These are phyloP conservation scores for Lagopus leucura DNA, from an alignment of 2,113 vertebrate species.

Conservation along the genomic window DNA sequence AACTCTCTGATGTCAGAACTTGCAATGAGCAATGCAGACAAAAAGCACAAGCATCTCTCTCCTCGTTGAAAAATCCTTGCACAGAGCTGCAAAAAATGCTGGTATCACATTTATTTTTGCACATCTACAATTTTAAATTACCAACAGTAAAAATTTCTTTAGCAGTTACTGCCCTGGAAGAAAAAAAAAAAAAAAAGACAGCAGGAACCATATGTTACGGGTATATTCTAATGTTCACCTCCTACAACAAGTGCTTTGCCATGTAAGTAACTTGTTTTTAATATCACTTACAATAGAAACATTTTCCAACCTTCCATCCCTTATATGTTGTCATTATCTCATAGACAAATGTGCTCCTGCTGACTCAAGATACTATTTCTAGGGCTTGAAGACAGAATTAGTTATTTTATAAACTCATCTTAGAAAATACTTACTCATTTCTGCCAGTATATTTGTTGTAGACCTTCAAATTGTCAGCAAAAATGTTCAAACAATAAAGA, in stretches of 20 bases:
- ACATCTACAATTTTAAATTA: not conserved
- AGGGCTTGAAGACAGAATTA: not conserved
- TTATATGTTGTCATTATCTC: not conserved
- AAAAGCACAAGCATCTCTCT: not conserved
- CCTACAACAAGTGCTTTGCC: not conserved
- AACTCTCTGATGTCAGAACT: not conserved
- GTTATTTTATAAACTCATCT: not conserved
- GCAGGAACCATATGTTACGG: not conserved
- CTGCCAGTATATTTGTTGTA: not conserved
- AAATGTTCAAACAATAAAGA: not conserved
- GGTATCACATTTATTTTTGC: constrained; percentile 3
- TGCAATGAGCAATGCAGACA: not conserved
- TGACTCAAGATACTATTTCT: not conserved
- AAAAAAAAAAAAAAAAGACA: not conserved
- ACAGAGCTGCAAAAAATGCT: constrained; percentile 1
- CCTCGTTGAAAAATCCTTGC: not conserved
- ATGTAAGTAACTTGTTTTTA: not conserved
- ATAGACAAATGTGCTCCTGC: not conserved
- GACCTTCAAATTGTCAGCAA: not conserved
- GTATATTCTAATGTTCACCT: not conserved
- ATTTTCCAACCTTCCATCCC: not conserved
- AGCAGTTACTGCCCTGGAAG: not conserved
- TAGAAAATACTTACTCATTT: not conserved
- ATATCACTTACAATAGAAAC: not conserved
- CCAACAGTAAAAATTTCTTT: not conserved